Evolutionary conservation across 2,113 vertebrate genomes (phyloP).

Genomic region (Anthoscopus minutus): DNA sequence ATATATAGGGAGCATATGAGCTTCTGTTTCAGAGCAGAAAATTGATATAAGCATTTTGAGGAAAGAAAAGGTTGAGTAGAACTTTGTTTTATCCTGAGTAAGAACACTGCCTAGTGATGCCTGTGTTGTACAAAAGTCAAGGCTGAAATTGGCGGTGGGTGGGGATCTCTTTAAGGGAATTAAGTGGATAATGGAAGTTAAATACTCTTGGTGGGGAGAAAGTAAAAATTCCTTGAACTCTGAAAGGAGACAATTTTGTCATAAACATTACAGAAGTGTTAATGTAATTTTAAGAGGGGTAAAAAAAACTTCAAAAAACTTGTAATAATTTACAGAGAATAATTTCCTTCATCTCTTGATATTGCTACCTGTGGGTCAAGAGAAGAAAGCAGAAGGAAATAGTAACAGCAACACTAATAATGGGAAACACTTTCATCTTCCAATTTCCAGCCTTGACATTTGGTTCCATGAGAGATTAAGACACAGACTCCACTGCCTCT

Average conservation of each 20-base stretch:
- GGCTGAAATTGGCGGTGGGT: neutral
- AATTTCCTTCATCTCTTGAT: neutral
- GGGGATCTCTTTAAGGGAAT: neutral
- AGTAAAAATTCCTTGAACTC: neutral
- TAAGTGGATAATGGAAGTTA: neutral
- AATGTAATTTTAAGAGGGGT: neutral
- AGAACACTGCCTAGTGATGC: neutral
- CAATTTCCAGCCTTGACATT: neutral
- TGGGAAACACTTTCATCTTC: neutral
- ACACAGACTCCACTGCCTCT: neutral
- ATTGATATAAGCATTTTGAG: neutral
- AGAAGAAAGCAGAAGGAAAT: neutral
- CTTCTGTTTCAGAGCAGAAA: neutral
- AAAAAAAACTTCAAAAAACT: neutral
- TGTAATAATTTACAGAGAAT: neutral
- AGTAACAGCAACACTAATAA: neutral
- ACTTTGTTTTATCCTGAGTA: neutral
- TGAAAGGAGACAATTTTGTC: neutral
- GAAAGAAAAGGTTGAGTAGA: neutral
- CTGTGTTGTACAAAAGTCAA: neutral
- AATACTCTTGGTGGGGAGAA: neutral
- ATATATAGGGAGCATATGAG: slow-evolving; percentile 12
- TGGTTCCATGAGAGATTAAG: neutral
- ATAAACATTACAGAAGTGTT: neutral
- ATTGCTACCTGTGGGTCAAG: neutral